A percentile compares a stretch with the other conserved stretches of the same genome.
Conservation (phyloP, 2,888 invertebrate species). For the Nebria salina region DNA sequence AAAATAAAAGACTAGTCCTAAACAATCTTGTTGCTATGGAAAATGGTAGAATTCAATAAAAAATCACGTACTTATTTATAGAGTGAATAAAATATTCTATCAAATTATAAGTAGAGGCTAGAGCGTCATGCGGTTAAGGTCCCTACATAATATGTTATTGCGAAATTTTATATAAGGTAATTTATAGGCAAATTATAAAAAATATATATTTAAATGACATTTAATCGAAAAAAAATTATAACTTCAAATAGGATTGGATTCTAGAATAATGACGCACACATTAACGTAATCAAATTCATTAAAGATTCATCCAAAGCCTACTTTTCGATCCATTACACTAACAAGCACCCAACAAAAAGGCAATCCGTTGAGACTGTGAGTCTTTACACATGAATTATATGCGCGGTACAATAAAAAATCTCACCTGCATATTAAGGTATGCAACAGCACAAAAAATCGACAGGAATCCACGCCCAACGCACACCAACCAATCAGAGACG, state of each 20-base stretch:
- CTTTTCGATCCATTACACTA: conserved; percentile 9
- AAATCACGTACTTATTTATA: too few species aligned
- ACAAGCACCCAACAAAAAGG: conserved; percentile 10
- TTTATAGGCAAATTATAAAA: too few species aligned
- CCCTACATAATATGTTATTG: too few species aligned
- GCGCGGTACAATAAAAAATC: neutral
- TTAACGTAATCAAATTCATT: neutral
- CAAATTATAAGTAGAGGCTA: too few species aligned
- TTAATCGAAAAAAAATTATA: neutral
- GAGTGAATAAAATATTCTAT: too few species aligned
- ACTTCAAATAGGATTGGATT: too few species aligned
- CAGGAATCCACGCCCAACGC: neutral
- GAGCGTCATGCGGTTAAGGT: too few species aligned
- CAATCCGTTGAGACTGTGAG: neutral
- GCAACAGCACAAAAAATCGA: neutral
- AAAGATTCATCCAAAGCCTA: neutral
- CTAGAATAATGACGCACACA: neutral
- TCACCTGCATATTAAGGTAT: neutral
- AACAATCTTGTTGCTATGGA: too few species aligned
- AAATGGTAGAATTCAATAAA: too few species aligned
- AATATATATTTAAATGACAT: too few species aligned
- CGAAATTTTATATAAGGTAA: too few species aligned
- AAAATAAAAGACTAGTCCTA: too few species aligned
- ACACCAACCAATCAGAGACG: conserved; percentile 3
- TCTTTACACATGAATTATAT: neutral